Conservation (phyloP, 1,140 invertebrate species). For the Drosophila persimilis region DNA sequence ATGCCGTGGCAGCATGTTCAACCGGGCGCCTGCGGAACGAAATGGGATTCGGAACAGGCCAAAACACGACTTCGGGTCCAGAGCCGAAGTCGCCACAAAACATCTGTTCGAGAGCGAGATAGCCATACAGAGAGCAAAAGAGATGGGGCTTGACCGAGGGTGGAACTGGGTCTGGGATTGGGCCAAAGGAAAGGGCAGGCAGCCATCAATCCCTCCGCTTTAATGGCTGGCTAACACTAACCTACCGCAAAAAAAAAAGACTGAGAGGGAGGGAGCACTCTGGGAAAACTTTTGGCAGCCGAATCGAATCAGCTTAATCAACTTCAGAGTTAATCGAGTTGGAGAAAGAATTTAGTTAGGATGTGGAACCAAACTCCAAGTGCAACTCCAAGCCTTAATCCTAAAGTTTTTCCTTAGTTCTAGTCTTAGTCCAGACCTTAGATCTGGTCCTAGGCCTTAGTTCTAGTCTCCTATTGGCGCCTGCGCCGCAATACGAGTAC, state of each 20-base stretch:
- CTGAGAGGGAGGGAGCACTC: background rate
- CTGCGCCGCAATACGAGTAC: slow-evolving; percentile 45
- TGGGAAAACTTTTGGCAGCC: too few species aligned
- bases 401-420: too few species aligned
- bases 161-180: slow-evolving; percentile 13
- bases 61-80: slow-evolving; percentile 53
- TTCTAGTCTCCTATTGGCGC: slow-evolving; percentile 38
- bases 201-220: slow-evolving; percentile 6
- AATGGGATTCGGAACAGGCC: slow-evolving; percentile 56
- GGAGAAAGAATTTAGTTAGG: too few species aligned
- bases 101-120: slow-evolving; percentile 13
- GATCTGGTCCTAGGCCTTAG: too few species aligned
- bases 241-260: slow-evolving; percentile 71
- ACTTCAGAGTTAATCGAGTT: slow-evolving; percentile 8
- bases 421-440: too few species aligned
- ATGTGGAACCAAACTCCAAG: too few species aligned
- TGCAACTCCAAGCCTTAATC: too few species aligned
- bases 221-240: slow-evolving; percentile 67
- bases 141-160: slow-evolving; percentile 15
- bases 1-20: slow-evolving; percentile 42
- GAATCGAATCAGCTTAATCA: slow-evolving; percentile 27
- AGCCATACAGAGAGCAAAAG: slow-evolving; percentile 10
- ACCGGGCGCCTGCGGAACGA: slow-evolving; percentile 53
- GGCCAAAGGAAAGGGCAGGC: background rate
- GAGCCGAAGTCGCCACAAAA: slow-evolving; percentile 8